Conservation (phyloP, 2,113 vertebrate genomes). For the Ictalurus furcatus region DNA sequence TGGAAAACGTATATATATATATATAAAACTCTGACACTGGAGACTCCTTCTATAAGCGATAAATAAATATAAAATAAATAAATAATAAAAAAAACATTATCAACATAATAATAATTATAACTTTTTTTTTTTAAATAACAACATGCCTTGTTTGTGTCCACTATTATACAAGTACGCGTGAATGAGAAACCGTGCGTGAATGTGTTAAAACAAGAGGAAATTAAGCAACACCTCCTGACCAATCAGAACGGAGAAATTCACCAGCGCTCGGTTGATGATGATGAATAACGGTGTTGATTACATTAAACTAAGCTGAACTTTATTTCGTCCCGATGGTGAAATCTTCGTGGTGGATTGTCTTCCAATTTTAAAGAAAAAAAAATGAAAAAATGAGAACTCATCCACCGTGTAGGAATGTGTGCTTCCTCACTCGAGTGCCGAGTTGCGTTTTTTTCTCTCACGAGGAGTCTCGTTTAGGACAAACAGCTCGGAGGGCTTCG, state of each 20-base stretch:
- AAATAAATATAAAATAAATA: too few relatives aligned
- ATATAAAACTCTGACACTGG: too few relatives aligned
- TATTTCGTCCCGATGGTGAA: background rate
- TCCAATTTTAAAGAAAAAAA: background rate
- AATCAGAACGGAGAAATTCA: background rate
- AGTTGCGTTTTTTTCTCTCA: background rate
- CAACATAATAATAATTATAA: too few relatives aligned
- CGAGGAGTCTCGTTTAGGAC: background rate
- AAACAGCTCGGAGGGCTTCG: slow-evolving; percentile 54
- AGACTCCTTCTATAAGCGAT: too few relatives aligned
- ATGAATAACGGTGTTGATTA: background rate
- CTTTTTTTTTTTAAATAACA: too few relatives aligned
- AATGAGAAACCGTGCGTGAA: too few relatives aligned
- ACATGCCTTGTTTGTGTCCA: too few relatives aligned
- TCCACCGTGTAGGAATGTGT: background rate
- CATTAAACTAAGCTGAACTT: background rate
- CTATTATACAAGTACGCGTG: too few relatives aligned
- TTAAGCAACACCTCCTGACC: background rate
- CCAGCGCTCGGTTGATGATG: background rate
- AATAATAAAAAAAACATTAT: too few relatives aligned
- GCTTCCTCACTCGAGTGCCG: background rate
- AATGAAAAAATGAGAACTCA: background rate
- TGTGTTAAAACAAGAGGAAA: too few relatives aligned
- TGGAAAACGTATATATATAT: too few relatives aligned
- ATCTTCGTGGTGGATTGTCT: background rate